Evolutionary conservation across 2,797 vertebrate species (phyloP), one percentile per base, ranked within the genome.

Genomic region (Anguilla obscura): DNA sequence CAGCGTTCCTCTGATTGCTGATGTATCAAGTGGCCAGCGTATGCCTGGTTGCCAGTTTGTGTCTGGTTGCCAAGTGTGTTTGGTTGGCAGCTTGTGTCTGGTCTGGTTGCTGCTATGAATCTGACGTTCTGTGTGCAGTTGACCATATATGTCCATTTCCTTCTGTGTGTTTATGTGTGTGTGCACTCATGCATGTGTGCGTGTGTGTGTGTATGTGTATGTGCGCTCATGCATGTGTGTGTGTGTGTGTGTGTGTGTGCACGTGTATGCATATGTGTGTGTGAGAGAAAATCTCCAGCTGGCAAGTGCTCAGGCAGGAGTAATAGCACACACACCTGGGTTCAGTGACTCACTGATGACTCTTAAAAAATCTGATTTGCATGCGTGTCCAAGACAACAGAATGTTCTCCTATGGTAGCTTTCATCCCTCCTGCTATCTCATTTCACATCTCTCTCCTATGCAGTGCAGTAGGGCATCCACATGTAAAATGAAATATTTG

Each of bases 341-440:
- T 30, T 30, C 30, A 74, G 69, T 36, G 69, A 36, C 69, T 74
- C 27, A 74, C 30, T 74, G 69, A 74, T 36, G 69, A 36, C 69
- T 74, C n/a, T 27, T 85, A 48, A 74, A 24, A 74, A 30, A 74
- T 74, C 69, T 30, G 10, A 74, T 74, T 74, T 74, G 69, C 69
- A 74, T 74, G 83, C 8, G 69, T 60, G 27, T 82, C 89, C 85
- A 6, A 27, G 69, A 74, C 69, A 74, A 74, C 30, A 30, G 30
- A 74, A 36, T 74, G 69, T 74, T 36, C 30, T 74, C 69, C 30
- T 33, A 3, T 33, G 0, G 9, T 36, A 30, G 12, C 30, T 76
- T 76, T 76, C 30, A 76, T 36, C 71, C 71, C 71, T 14, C 30
- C 30, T 36, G 9, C 33, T 4, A 33, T 76, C n/a, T 76, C 30